Evolutionary conservation across 2,797 vertebrate genomes (phyloP), one percentile per base, ranked within the genome.

Genomic region (Phoxinus dragarum): DNA sequence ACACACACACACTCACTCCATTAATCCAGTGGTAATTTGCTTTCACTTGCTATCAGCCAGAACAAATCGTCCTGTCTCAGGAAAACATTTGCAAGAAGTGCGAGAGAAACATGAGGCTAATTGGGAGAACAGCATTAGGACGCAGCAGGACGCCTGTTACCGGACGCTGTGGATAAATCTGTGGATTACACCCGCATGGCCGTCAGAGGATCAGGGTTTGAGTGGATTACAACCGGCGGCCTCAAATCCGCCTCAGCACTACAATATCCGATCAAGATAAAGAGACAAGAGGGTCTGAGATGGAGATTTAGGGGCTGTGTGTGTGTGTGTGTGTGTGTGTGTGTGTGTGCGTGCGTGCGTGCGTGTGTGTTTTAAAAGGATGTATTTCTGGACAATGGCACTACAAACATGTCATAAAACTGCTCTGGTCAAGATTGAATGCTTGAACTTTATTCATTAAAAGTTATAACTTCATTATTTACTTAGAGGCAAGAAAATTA

Each of bases 31-130:
- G 31, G 80, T 74, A 83, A 87, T 86, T 81, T 67, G 84, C 79
- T 67, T 76, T 84, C 83, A 49, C 54, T 83, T 69, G 61, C 84
- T 38, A 64, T 80, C 84, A 87, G 66, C 49, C 86, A 42, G 75
- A 54, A 80, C 86, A 88, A 88, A 86, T 86, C 64, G 80, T 68
- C 86, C 86, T 80, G 74, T 44, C 74, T 79, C 66, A 74, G 34
- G 27, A 73, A 87, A 81, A 82, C 77, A 64, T 80, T 61, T 59
- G 68, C 34, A 72, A 66, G 86, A 75, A 71, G 84, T 78, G 68
- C 7, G 81, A 75, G 74, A 76, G 88, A 86, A 90, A 90, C 81
- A 88, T 82, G 74, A 86, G 52, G 75, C 87, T 87, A 89, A 86
- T 87, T 82, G 82, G 76, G 27, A 74, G 82, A 87, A 66, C 27